A percentile compares a stretch with the other conserved stretches of the same genome.
These are phyloP conservation scores for Fabriciana adippe DNA, from an alignment of 2,888 invertebrate species.

Conservation along the genomic window DNA sequence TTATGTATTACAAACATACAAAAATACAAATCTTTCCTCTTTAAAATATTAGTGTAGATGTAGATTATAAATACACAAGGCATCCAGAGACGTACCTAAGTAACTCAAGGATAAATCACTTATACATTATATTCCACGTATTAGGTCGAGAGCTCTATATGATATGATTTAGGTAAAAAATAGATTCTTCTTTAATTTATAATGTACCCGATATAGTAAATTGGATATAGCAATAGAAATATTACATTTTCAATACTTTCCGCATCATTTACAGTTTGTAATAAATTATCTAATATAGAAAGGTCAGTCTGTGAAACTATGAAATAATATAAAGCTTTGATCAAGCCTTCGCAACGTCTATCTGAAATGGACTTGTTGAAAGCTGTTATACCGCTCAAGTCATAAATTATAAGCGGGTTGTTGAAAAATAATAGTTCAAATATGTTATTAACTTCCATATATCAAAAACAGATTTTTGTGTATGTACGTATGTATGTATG, in stretches of 20 bases:
- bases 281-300: conserved; percentile 22
- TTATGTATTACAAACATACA: too few species aligned
- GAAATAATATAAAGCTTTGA: conserved; percentile 30
- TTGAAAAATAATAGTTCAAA: neutral
- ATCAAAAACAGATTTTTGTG: too few species aligned
- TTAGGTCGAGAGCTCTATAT: too few species aligned
- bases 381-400: conserved; percentile 50
- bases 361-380: conserved; percentile 60
- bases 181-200: neutral
- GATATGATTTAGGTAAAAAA: too few species aligned
- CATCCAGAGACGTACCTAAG: too few species aligned
- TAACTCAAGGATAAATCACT: too few species aligned
- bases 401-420: conserved; percentile 2
- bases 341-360: conserved; percentile 59
- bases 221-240: neutral
- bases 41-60: too few species aligned
- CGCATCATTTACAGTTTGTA: neutral
- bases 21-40: too few species aligned
- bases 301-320: conserved; percentile 11
- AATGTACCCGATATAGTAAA: neutral
- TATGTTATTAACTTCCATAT: too few species aligned
- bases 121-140: too few species aligned
- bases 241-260: neutral
- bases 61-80: too few species aligned
- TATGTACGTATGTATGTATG: too few species aligned